Percentiles rank a stretch among this genome's conserved stretches.
phyloP scores from a whole-genome alignment of 2,888 invertebrate species.

The Yponomeuta evonymella region DNA sequence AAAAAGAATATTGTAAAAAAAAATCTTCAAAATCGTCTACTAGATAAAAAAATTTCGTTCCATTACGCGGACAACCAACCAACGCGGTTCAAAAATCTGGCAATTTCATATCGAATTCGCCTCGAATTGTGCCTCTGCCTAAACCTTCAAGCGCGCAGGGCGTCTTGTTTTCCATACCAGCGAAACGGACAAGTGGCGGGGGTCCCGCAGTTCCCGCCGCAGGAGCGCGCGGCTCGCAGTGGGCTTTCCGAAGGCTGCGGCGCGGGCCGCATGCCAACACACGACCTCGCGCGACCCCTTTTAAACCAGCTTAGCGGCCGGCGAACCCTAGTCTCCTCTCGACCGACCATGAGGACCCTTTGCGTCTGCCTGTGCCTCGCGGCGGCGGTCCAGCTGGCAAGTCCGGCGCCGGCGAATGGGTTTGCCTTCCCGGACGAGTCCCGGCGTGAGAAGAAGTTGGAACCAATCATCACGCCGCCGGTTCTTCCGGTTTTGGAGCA shows the following conservation, averaged over 20 bases:
- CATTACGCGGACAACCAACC: too few species aligned
- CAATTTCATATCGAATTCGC: too few species aligned
- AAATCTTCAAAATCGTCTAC: too few species aligned
- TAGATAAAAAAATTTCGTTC: too few species aligned
- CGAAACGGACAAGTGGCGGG: conserved; percentile 35
- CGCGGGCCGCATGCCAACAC: conserved; percentile 74
- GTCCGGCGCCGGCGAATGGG: conserved; percentile 50
- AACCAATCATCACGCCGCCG: conserved; percentile 67
- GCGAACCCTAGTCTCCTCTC: conserved; percentile 50
- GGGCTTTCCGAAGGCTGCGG: conserved; percentile 75
- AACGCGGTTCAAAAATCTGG: too few species aligned
- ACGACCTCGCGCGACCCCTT: conserved; percentile 70
- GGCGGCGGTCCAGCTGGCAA: conserved; percentile 30
- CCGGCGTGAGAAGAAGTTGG: conserved; percentile 51
- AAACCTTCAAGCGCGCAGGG: too few species aligned
- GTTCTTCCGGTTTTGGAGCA: conserved; percentile 68
- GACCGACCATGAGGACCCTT: conserved; percentile 56
- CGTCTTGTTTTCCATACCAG: too few species aligned
- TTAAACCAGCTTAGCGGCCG: conserved; percentile 64
- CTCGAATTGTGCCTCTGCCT: too few species aligned
- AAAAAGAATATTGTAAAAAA: too few species aligned
- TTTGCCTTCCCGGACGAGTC: conserved; percentile 60
- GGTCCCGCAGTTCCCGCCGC: conserved; percentile 42
- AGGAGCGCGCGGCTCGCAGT: conserved; percentile 64
- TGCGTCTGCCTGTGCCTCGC: conserved; percentile 45